These are phyloP conservation scores for Sterna hirundo DNA, from an alignment of 2,113 vertebrate species.

Conservation along the genomic window DNA sequence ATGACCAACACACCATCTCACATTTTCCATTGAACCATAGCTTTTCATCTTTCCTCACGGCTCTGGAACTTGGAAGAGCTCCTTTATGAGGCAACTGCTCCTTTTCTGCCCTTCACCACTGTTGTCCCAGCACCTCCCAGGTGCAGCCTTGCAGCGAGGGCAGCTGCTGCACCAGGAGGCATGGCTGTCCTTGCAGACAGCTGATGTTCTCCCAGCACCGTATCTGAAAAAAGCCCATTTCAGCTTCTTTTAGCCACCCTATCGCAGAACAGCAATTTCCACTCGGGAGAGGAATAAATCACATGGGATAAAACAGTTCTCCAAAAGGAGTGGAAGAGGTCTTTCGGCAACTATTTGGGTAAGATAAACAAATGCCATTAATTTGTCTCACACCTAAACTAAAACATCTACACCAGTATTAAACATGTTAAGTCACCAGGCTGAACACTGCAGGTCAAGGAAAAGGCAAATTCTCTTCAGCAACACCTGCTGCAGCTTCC, in stretches of 20 bases:
- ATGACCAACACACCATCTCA: not conserved
- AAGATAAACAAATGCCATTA: not conserved
- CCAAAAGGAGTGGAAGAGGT: not conserved
- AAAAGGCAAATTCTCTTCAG: not conserved
- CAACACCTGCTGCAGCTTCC: not conserved
- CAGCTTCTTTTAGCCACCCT: not conserved
- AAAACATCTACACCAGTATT: not conserved
- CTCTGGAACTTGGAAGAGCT: not conserved
- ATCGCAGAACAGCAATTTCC: not conserved
- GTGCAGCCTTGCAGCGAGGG: accelerated
- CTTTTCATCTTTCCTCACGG: not conserved
- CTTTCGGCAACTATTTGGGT: not conserved
- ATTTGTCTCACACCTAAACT: not conserved
- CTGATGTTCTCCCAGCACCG: not conserved
- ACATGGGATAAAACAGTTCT: not conserved
- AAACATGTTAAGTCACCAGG: not conserved
- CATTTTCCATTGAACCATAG: not conserved
- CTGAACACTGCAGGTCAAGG: not conserved
- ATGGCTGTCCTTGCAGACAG: not conserved
- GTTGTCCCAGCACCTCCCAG: not conserved
- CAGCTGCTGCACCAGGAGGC: not conserved
- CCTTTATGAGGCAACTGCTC: not conserved
- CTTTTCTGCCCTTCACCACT: not conserved
- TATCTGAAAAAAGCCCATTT: not conserved
- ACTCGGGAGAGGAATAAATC: not conserved